Evolutionary conservation across 2,888 invertebrate genomes (phyloP), one percentile per base, ranked within the genome.

Genomic region (Nomada lathburiana): DNA sequence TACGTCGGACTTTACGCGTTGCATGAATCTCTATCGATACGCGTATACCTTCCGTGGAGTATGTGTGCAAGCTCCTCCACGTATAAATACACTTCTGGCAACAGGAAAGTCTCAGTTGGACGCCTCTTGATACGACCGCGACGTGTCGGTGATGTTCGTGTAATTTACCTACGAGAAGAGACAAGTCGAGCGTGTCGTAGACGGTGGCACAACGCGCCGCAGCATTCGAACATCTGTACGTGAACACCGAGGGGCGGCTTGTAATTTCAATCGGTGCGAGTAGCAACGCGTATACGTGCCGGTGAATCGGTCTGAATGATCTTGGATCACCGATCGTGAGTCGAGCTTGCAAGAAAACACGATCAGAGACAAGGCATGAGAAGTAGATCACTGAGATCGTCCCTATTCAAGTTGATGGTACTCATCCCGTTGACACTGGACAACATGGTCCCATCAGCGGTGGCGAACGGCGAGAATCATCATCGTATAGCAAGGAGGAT

Each of bases 81-180:
- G 88, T 92, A 92, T 92, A 92, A 91, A 92, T 92, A 92, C 91
- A 85, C 89, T 84, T 88, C 86, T 84, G 89, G 86, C 82, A 88
- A 76, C 84, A 78, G 88, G 83, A 89, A 89, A 89, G 86, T 85
- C 85, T 90, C 91, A 90, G 91, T 91, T 85, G 78, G 76, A 83
- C 81, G 83, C 73, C 74, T 85, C 85, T 86, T 75, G 78, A 86
- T 84, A 76, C 70, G 47, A 62, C 70, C 36, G 78, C 82, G 76
- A 36, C 71, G 57, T 62, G 29, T 72, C 75, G 50, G 63, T 55
- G 64, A 36, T 36, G 52, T 62, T 50, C 60, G 65, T 65, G 52
- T 20, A 47, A 71, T 69, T 62, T 47, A 53, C 13, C 26, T 72
- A 29, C 23, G 68, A 55, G 20, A 62, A 63, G 57, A 62, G 53